These are phyloP conservation scores for Arge pagana DNA, from an alignment of 2,888 invertebrate genomes.

Conservation along the genomic window DNA sequence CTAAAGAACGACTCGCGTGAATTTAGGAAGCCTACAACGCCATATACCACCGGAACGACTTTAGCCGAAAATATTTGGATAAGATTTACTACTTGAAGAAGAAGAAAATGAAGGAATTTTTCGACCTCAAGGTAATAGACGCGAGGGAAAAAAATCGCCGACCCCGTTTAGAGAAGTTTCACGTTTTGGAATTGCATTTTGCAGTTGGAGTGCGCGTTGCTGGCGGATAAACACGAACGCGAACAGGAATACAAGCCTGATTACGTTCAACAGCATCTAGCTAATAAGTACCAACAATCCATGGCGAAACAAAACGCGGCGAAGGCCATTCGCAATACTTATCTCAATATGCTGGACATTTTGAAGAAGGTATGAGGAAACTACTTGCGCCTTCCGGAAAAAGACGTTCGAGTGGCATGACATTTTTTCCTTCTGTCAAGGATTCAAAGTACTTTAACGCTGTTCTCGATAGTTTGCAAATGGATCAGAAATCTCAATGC, in stretches of 20 bases:
- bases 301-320: constrained; percentile 70
- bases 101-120: constrained; percentile 65
- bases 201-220: constrained; percentile 39
- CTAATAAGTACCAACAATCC: constrained; percentile 63
- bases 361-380: constrained; percentile 63
- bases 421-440: constrained; percentile 49
- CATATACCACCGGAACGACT: constrained; percentile 67
- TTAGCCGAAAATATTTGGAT: constrained; percentile 67
- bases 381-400: not conserved
- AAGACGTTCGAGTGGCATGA: too few relatives aligned
- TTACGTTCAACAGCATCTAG: constrained; percentile 38
- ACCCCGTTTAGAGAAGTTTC: constrained; percentile 14
- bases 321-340: constrained; percentile 67
- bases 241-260: constrained; percentile 30
- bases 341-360: constrained; percentile 66
- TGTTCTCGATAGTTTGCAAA: constrained; percentile 63
- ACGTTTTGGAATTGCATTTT: too few relatives aligned
- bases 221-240: constrained; percentile 34
- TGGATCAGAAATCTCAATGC: constrained; percentile 66
- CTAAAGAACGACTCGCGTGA: not conserved
- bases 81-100: constrained; percentile 65
- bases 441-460: constrained; percentile 70
- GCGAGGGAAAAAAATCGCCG: constrained; percentile 13
- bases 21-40: constrained; percentile 66
- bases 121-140: constrained; percentile 62